Conservation (phyloP, 2,113 vertebrate species). For the Glareola pratincola region DNA sequence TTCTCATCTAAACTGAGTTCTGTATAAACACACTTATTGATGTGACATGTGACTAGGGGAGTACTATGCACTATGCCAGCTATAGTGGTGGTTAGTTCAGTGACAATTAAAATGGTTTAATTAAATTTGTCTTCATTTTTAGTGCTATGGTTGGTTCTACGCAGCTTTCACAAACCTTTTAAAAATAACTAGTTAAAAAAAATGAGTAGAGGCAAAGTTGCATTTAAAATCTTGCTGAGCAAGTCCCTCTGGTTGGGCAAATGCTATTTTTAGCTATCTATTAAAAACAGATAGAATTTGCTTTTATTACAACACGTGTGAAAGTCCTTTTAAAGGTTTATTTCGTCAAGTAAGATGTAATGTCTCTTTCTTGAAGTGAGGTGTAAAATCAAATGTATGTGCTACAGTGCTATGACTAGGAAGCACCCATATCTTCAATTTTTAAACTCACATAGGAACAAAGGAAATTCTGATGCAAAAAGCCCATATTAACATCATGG, state of each 20-base stretch:
- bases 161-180: neutral
- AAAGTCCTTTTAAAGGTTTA: neutral
- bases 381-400: neutral
- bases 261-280: neutral
- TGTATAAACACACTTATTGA: neutral
- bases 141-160: neutral
- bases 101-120: neutral
- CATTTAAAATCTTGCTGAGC: neutral
- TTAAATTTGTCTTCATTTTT: neutral
- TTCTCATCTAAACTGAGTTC: neutral
- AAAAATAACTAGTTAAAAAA: neutral
- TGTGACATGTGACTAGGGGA: neutral
- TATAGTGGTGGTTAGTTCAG: neutral
- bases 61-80: neutral
- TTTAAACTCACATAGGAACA: neutral
- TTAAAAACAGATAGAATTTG: neutral
- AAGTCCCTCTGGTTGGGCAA: neutral
- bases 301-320: neutral
- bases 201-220: neutral
- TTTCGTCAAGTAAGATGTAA: neutral
- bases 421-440: neutral
- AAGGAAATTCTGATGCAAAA: neutral
- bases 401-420: neutral
- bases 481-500: rapidly evolving
- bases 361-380: neutral